phyloP scores from a whole-genome alignment of 2,113 vertebrate genomes.

The Paradoxurus hermaphroditus region DNA sequence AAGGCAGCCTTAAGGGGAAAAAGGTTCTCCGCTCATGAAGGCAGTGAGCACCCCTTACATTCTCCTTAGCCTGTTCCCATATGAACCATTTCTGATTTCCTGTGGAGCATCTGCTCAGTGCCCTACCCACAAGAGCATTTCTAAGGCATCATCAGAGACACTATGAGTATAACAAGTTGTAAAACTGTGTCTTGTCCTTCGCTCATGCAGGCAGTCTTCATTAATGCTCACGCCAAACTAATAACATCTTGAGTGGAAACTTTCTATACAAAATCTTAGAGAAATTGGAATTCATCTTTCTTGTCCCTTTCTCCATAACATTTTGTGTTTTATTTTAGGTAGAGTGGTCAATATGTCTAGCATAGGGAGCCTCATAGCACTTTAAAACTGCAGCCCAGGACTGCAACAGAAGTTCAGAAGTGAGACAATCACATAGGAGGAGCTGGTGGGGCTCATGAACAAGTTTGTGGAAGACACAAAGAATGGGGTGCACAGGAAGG shows the following conservation, averaged over 20 bases:
- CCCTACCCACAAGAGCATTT: background rate
- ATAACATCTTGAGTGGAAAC: background rate
- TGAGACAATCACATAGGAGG: constrained; percentile 90
- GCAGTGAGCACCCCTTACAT: background rate
- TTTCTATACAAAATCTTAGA: background rate
- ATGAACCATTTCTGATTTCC: background rate
- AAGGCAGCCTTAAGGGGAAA: background rate
- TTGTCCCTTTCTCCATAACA: rapidly evolving
- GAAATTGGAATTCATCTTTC: rapidly evolving
- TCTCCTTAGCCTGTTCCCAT: background rate
- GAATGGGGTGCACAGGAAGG: constrained; percentile 79
- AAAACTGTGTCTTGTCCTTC: too few relatives aligned
- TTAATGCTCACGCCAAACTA: too few relatives aligned
- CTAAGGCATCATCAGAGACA: background rate
- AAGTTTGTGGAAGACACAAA: constrained; percentile 89
- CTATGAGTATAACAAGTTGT: background rate
- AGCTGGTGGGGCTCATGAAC: too few relatives aligned
- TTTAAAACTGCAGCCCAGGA: constrained; percentile 84
- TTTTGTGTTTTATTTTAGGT: constrained; percentile 70
- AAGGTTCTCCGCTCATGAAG: background rate
- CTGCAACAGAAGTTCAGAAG: constrained; percentile 91
- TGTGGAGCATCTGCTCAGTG: background rate
- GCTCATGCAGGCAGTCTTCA: background rate
- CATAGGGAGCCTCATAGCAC: constrained; percentile 34
- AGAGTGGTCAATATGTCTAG: constrained; percentile 95